Conservation (phyloP, 2,797 vertebrate species). For the Xenentodon cancila region DNA sequence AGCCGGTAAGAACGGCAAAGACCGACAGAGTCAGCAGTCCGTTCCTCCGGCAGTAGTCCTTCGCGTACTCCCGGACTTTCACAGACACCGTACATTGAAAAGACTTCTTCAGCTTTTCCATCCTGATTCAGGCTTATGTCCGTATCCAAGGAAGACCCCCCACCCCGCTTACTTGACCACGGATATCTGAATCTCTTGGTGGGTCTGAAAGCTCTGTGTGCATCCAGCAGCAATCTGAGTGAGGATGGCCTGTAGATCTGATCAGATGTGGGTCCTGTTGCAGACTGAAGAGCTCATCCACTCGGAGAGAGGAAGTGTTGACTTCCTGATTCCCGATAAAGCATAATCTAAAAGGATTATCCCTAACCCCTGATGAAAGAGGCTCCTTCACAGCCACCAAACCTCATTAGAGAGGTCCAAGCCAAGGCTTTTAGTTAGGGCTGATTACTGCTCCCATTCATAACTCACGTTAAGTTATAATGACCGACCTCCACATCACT, state of each 20-base stretch:
- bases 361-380: conserved; percentile 48
- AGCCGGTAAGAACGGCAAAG: conserved; percentile 85
- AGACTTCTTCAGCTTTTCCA: conserved; percentile 70
- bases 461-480: conserved; percentile 40
- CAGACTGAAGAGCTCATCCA: conserved; percentile 42
- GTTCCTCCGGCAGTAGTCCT: conserved; percentile 84
- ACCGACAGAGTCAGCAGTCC: conserved; percentile 88
- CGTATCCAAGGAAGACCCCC: conserved; percentile 1
- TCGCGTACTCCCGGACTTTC: conserved; percentile 63
- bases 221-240: conserved; percentile 14
- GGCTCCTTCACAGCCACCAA: conserved; percentile 36
- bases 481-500: conserved; percentile 14
- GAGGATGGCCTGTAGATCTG: not conserved
- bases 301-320: conserved; percentile 58
- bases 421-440: conserved; percentile 24
- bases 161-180: conserved; percentile 3
- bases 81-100: conserved; percentile 43
- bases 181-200: conserved; percentile 9
- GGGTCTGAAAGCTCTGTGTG: not conserved
- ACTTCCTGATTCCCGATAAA: conserved; percentile 55
- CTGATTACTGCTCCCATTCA: conserved; percentile 47
- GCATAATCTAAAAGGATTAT: conserved; percentile 74
- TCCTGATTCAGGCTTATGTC: conserved; percentile 29
- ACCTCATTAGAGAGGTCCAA: conserved; percentile 58
- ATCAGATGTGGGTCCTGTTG: conserved; percentile 25